phyloP scores from a whole-genome alignment of 2,797 vertebrate species.

The Muscicapa comitata region DNA sequence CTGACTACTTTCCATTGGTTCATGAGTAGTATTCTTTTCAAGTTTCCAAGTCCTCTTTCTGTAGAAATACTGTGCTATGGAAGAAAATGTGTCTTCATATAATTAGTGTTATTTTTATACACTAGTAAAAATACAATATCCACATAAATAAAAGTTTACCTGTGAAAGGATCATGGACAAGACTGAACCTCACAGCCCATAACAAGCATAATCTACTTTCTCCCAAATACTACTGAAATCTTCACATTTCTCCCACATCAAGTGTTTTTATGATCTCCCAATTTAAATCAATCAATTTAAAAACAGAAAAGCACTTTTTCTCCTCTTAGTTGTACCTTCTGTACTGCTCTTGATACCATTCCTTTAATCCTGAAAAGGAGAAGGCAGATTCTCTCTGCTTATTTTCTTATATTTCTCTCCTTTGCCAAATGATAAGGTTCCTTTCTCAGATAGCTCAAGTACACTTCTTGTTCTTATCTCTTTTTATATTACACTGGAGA shows the following conservation, averaged over 20 bases:
- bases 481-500: neutral
- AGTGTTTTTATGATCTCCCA: neutral
- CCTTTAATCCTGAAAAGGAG: neutral
- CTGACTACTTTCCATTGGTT: neutral
- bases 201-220: neutral
- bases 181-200: neutral
- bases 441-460: neutral
- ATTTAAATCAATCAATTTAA: neutral
- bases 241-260: neutral
- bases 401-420: neutral
- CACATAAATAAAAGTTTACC: neutral
- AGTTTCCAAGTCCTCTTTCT: neutral
- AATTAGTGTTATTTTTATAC: neutral
- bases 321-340: neutral
- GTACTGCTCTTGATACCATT: neutral
- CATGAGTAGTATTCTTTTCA: neutral
- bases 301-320: neutral
- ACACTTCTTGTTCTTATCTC: neutral
- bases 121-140: neutral
- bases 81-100: neutral
- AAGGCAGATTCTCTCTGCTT: neutral
- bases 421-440: neutral
- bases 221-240: neutral
- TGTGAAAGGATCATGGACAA: neutral
- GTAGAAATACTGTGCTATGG: neutral